Evolutionary conservation across 1,140 invertebrate genomes (phyloP).

Genomic region (Centruroides sculpturatus): DNA sequence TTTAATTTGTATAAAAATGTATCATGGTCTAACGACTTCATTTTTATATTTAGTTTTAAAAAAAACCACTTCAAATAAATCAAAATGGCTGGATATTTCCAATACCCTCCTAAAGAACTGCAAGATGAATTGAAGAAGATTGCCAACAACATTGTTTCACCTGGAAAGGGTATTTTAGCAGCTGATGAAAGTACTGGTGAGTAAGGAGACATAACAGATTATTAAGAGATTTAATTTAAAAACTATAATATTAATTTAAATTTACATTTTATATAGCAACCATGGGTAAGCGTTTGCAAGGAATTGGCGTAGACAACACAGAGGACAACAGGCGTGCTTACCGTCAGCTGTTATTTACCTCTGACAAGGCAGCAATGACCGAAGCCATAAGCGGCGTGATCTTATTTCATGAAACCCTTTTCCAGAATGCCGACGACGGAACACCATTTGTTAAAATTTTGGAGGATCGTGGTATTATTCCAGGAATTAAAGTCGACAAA

Average conservation of each 20-base stretch:
- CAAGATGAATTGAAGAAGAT: conserved; percentile 38
- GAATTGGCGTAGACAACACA: conserved; percentile 56
- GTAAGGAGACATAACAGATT: not conserved
- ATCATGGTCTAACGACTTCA: no score
- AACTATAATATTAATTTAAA: not conserved
- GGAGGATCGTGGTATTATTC: conserved; percentile 70
- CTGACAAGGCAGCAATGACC: conserved; percentile 43
- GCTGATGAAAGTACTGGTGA: conserved; percentile 41
- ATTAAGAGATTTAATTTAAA: not conserved
- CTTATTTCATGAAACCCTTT: conserved; percentile 94
- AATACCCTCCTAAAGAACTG: conserved; percentile 31
- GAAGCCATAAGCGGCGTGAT: conserved; percentile 78
- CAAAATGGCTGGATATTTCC: conserved; percentile 14
- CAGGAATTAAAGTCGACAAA: conserved; percentile 85
- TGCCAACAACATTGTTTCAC: conserved; percentile 39
- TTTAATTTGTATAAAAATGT: no score
- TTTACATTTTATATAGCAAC: conserved; percentile 35
- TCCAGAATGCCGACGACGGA: conserved; percentile 82
- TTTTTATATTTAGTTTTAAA: no score
- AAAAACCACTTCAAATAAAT: conserved; percentile 1
- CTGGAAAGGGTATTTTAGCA: conserved; percentile 43
- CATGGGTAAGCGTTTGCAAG: conserved; percentile 67
- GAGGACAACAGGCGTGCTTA: conserved; percentile 67
- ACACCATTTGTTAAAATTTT: conserved; percentile 64
- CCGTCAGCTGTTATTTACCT: conserved; percentile 77